Base-by-base conservation (phyloP, 2,888 invertebrate species). In the Drosophila buzzatii region DNA sequence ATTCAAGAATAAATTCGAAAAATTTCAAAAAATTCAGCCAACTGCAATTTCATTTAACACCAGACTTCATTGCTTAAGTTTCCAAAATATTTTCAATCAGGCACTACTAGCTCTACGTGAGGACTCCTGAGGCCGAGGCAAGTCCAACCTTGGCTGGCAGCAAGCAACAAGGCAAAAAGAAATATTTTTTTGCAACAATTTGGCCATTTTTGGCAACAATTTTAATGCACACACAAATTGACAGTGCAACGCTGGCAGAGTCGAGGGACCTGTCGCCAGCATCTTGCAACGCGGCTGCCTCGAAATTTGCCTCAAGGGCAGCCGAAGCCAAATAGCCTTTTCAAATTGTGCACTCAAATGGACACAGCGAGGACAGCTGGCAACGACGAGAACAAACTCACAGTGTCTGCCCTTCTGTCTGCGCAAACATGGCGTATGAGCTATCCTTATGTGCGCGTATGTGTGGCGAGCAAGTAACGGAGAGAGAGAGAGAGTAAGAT, bases 341-440 rank as follows among this genome's bases (percentile, higher is more conserved):
- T 90, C 73, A 88, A 90, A 83, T 73, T 85, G 86, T 83, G 86
- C 86, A 90, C 90, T 86, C 81, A 88, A 85, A 85, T 85, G 89
- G 89, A 83, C 84, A 74, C 67, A 79, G 69, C 76, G 63, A 85
- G 85, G 80, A 82, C 82, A 73, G 66, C 69, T 20, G 69, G 61
- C 67, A 44, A 59, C 39, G 60, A 57, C 76, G 56, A 64, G 64
- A 47, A 70, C 70, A 62, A 42, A 37, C 18, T 31, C 27, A 5
- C 41, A 42, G 18, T 37, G 73, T 45, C 51, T 52, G 61, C 9
- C 41, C 23, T 42, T 47, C 37, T 20, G 72, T 72, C 61, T 68
- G 69, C 39, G 68, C 72, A 70, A 71, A 85, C 76, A 71, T 65
- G 76, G 66, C 71, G 74, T 82, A 82, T 78, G 73, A 80, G 88